Conservation (phyloP, 2,797 vertebrate species). For the Enteromius viviparus region DNA sequence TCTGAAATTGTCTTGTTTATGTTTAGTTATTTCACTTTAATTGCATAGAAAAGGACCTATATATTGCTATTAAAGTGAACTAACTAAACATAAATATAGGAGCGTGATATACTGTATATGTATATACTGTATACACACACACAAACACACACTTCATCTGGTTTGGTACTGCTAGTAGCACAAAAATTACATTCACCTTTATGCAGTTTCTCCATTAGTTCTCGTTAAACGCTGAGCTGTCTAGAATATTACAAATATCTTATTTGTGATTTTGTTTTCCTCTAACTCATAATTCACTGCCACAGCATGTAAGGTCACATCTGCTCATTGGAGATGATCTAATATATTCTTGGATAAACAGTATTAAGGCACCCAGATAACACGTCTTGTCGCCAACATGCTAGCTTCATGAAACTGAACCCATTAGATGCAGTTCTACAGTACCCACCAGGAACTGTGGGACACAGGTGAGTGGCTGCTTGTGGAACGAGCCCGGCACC, state of each 20-base stretch:
- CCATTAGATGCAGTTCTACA: background rate
- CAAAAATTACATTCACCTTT: background rate
- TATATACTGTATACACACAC: too few species aligned
- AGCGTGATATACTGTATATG: too few species aligned
- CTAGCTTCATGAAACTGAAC: background rate
- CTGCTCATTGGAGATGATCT: background rate
- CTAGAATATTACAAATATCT: background rate
- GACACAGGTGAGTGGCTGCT: background rate
- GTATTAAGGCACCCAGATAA: background rate
- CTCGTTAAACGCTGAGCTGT: background rate
- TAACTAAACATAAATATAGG: too few species aligned
- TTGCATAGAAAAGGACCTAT: too few species aligned
- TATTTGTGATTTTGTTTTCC: background rate
- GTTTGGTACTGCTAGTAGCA: background rate
- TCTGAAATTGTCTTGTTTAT: too few species aligned
- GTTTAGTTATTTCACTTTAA: too few species aligned
- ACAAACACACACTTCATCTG: too few species aligned
- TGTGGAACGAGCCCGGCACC: slow-evolving; percentile 18
- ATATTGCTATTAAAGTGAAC: too few species aligned
- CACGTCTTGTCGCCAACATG: background rate
- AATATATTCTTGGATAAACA: background rate
- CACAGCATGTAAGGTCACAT: background rate
- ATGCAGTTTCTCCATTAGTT: background rate
- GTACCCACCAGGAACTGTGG: background rate
- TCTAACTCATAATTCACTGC: background rate